A percentile compares a stretch with the other conserved stretches of the same genome.
These are phyloP conservation scores for Spicauda simplicius DNA, from an alignment of 2,888 invertebrate species.

Conservation along the genomic window DNA sequence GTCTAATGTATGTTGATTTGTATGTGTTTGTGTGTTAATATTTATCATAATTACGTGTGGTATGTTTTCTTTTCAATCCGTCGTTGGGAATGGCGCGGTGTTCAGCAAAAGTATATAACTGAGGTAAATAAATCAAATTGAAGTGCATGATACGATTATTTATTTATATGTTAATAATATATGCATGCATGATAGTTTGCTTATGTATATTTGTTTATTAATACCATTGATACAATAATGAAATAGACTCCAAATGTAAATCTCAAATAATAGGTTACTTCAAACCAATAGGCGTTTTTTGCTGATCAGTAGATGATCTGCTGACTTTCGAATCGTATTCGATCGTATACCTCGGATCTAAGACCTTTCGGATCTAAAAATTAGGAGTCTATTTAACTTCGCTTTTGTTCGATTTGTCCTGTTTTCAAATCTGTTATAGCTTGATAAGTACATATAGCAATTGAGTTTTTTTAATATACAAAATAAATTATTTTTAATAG, in stretches of 20 bases:
- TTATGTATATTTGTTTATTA: not conserved
- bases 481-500: too few relatives aligned
- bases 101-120: slow-evolving; percentile 92
- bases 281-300: too few relatives aligned
- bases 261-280: too few relatives aligned
- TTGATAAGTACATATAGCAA: too few relatives aligned
- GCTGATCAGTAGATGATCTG: too few relatives aligned
- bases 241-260: not conserved
- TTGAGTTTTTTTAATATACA: too few relatives aligned
- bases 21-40: slow-evolving; percentile 18
- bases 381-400: too few relatives aligned
- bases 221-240: not conserved
- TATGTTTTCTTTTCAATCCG: slow-evolving; percentile 60
- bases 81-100: slow-evolving; percentile 49
- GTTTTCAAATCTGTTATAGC: too few relatives aligned
- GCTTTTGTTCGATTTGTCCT: too few relatives aligned
- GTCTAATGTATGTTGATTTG: slow-evolving; percentile 9
- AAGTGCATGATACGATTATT: slow-evolving; percentile 6
- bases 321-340: too few relatives aligned
- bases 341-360: too few relatives aligned
- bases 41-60: slow-evolving; percentile 48
- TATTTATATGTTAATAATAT: not conserved
- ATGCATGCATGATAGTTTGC: slow-evolving; percentile 1
- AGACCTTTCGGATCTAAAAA: too few relatives aligned
- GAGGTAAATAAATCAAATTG: slow-evolving; percentile 87